A percentile compares a stretch with the other conserved stretches of the same genome.
phyloP scores from a whole-genome alignment of 2,797 vertebrate genomes.

The Anomalospiza imberbis region DNA sequence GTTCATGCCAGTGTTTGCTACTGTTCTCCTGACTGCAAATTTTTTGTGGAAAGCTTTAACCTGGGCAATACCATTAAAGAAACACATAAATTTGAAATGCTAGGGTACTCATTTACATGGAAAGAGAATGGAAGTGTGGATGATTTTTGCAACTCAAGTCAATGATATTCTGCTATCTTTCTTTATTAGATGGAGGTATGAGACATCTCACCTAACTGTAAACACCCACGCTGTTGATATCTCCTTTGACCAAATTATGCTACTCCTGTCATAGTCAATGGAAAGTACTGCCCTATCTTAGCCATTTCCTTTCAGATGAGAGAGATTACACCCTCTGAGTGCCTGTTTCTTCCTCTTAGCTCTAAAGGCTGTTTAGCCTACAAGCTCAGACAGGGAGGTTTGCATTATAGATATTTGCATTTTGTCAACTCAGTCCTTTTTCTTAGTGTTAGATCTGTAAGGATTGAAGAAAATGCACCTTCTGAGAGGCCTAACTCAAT shows the following conservation, averaged over 20 bases:
- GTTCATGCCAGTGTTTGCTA: neutral
- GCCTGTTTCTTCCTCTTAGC: neutral
- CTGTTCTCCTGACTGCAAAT: neutral
- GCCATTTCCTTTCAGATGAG: neutral
- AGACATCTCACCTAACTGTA: neutral
- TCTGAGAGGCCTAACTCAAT: neutral
- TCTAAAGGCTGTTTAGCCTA: neutral
- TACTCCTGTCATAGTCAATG: neutral
- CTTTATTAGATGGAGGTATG: neutral
- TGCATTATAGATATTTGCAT: neutral
- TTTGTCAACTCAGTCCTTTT: neutral
- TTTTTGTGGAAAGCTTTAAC: neutral
- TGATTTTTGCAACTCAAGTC: neutral
- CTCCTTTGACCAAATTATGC: neutral
- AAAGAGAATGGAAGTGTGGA: neutral
- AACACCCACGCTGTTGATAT: neutral
- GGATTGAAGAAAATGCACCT: neutral
- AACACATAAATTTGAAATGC: neutral
- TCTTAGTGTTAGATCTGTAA: neutral
- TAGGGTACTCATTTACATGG: neutral
- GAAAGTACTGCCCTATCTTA: neutral
- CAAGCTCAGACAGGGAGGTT: neutral
- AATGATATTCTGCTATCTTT: neutral
- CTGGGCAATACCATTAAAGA: neutral
- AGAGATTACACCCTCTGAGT: neutral